Base-by-base conservation (phyloP, 2,888 invertebrate genomes). In the Melipona bicolor region DNA sequence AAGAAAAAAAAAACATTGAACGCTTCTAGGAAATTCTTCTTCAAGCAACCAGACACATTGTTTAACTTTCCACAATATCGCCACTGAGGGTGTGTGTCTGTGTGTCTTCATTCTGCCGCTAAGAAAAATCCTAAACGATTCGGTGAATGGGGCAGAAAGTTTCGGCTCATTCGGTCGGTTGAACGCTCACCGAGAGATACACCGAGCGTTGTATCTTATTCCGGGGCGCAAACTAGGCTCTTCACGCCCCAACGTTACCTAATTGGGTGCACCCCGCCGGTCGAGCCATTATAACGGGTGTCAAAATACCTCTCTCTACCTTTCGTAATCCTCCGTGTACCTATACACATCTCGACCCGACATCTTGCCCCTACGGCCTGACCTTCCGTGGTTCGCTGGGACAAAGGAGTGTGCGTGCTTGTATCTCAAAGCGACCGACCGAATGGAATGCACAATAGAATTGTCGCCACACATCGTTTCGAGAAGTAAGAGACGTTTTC, bases 241-340 rank as follows among this genome's bases (percentile, higher is more conserved):
- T 91, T 92, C 89, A 92, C 91, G 91, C 91, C 90, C 91, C 86
- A 85, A 88, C 91, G 92, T 92, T 91, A 91, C 92, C 93, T 94
- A 94, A 94, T 94, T 94, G 94, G 94, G 92, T 92, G 90, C 92
- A 90, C 94, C 94, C 92, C 94, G 93, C 43, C 90, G 93, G 94
- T 90, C 91, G 92, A 91, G 88, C 92, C 88, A 92, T 94, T 94
- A 94, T 93, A 89, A 85, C 77, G 92, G 94, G 94, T 94, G 94
- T 94, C 94, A 94, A 94, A 94, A 94, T 94, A 94, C 94, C 92
- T 91, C 90, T 91, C 77, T 85, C 84, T 24, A 87, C 84, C 81
- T 76, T 84, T 82, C 78, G 80, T 90, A 89, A 89, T 89, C 81
- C 85, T 86, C 75, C 70, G 43, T 71, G 73, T 83, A 71, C 77